A percentile compares a stretch with the other conserved stretches of the same genome.
phyloP scores from a whole-genome alignment of 2,113 vertebrate species.

The Alectura lathami region DNA sequence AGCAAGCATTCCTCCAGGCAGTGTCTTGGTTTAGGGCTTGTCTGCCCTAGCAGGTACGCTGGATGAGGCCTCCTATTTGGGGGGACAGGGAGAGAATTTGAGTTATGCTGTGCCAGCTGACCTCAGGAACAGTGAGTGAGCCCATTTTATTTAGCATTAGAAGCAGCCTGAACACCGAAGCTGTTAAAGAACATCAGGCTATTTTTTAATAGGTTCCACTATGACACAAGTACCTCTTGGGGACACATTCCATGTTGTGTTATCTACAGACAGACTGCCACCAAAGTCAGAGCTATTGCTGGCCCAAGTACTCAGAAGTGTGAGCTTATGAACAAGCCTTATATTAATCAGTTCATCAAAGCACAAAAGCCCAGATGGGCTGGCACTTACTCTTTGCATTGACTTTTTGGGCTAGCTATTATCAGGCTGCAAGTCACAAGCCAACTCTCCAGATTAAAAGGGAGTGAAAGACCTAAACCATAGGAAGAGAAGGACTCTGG shows the following conservation, averaged over 20 bases:
- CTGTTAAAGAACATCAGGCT: not conserved
- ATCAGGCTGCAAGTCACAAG: not conserved
- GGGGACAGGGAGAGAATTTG: not conserved
- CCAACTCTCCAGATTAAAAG: not conserved
- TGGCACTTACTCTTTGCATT: not conserved
- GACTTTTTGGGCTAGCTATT: not conserved
- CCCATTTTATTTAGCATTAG: not conserved
- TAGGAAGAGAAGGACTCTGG: not conserved
- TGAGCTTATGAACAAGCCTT: not conserved
- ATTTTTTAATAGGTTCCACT: not conserved
- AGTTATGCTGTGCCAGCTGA: not conserved
- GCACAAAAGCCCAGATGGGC: not conserved
- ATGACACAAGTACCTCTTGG: not conserved
- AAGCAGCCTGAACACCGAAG: not conserved
- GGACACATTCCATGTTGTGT: not conserved
- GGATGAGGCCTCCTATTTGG: not conserved
- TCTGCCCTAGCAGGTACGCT: not conserved
- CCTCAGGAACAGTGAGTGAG: not conserved
- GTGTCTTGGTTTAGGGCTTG: not conserved
- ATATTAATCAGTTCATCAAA: not conserved
- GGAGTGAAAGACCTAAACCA: not conserved
- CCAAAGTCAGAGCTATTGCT: not conserved
- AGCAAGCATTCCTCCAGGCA: not conserved
- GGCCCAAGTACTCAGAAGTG: not conserved
- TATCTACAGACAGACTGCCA: not conserved